Base-by-base conservation (phyloP, 92 coral and sea anemone species). In the Epizoanthus scotinus region DNA sequence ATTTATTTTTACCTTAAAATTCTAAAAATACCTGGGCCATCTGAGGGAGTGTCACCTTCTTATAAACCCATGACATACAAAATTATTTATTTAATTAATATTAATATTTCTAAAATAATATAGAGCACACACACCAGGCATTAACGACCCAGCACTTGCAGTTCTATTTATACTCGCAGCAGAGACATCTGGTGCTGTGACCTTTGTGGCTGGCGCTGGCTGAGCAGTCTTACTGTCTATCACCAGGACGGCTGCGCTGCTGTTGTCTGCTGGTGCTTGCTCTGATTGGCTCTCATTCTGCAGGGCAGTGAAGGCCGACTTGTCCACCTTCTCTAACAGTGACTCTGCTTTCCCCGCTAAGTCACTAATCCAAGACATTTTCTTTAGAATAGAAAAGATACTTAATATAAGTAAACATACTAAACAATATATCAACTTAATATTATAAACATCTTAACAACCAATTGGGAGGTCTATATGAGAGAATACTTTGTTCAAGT, bases 321-420 rank as follows among this genome's bases (percentile, higher is more conserved):
- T 87, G 67, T 95, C 99, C 15, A 95, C 98, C 66, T 89, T 91
- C 73, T 95, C 98, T 55, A 95, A 91, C 67, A 95, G 89, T 1
- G 88, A 91, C 84, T 95, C 99, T 31, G 99, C 99, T 73, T 93
- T 95, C 8, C 98, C 99, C 22, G 99, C 99, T 49, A 95, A 82
- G 8, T 93, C 94, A 50, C 89, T 86, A 49, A 95, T 85, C 99
- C 99, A 95, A 0, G 99, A 95, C 99, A 95, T 95, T 56, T 77
- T 84, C 52, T 47, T 13, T 47, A 47, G 52, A 47, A 47, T 47
- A 47, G 2, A 47, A 47, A 47, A 14, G 12, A 47, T 15, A 47
- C 52, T 47, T 47, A 12, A 47, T 47, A 47, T 47, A 10, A 47
- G 52, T 34, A 34, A 4, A 1, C 4, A 31, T 31, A 31, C 36